Conservation (phyloP, 2,888 invertebrate genomes). For the Mesorhabditis belari region DNA sequence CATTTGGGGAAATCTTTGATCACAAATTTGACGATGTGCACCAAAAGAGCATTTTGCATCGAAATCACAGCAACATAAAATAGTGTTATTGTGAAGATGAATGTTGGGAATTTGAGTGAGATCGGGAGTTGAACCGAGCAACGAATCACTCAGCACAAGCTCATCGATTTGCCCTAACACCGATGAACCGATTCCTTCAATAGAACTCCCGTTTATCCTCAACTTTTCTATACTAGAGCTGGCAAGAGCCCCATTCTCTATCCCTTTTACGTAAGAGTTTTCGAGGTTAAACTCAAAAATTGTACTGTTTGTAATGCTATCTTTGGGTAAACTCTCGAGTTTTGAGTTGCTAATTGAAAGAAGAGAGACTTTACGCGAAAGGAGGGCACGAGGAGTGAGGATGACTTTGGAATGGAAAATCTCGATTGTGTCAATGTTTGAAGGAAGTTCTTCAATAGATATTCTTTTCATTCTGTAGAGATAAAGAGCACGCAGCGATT, state of each 20-base stretch:
- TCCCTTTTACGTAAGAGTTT: too few relatives aligned
- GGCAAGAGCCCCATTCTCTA: too few relatives aligned
- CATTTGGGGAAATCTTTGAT: too few relatives aligned
- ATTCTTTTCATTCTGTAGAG: neutral
- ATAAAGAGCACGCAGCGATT: neutral
- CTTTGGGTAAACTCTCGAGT: neutral
- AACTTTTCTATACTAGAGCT: neutral
- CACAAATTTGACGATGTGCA: neutral
- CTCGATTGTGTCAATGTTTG: neutral
- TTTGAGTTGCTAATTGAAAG: neutral
- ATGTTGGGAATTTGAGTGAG: neutral
- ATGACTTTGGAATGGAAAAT: neutral
- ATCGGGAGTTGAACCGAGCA: neutral
- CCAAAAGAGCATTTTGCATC: neutral
- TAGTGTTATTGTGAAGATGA: neutral
- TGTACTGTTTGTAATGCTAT: too few relatives aligned
- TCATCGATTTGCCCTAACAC: neutral
- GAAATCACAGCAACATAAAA: neutral
- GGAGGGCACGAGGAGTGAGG: neutral
- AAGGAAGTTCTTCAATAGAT: neutral
- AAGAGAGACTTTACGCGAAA: neutral
- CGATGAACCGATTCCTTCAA: too few relatives aligned
- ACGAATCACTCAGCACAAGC: neutral
- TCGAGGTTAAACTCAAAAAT: too few relatives aligned
- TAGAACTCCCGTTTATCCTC: neutral